Evolutionary conservation across 2,113 vertebrate species (phyloP).

Genomic region (Baryphthengus martii): DNA sequence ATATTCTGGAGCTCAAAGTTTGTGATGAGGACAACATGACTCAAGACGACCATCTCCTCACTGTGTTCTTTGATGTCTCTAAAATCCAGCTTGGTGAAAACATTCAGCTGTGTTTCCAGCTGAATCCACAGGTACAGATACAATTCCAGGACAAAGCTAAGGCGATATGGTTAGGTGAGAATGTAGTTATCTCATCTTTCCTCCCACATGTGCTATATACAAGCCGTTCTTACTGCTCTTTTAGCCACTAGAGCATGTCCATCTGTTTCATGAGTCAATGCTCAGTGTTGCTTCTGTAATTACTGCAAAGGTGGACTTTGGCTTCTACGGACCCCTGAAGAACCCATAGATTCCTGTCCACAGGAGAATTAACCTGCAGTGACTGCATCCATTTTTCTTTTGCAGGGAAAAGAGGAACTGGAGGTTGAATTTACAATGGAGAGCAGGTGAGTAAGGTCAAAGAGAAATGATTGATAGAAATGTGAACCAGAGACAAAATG

Average conservation of each 20-base stretch:
- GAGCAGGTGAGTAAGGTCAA: slow-evolving; percentile 71
- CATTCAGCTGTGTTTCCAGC: slow-evolving; percentile 69
- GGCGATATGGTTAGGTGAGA: background rate
- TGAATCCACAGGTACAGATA: slow-evolving; percentile 74
- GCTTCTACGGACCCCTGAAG: background rate
- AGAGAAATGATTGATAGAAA: background rate
- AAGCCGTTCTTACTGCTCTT: background rate
- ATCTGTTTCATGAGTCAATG: background rate
- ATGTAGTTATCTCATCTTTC: background rate
- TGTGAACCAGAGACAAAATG: background rate
- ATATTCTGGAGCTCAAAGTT: slow-evolving; percentile 75
- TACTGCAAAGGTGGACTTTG: background rate
- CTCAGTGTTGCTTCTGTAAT: background rate
- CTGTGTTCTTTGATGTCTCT: slow-evolving; percentile 77
- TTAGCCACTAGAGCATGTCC: background rate
- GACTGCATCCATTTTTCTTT: background rate
- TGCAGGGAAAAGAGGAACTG: slow-evolving; percentile 73
- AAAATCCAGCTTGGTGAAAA: slow-evolving; percentile 78
- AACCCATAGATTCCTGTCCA: background rate
- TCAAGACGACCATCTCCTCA: slow-evolving; percentile 76
- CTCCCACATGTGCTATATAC: background rate
- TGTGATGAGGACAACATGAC: slow-evolving; percentile 75
- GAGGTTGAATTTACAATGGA: slow-evolving; percentile 80
- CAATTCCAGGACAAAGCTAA: background rate
- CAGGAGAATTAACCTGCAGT: background rate